phyloP scores from a whole-genome alignment of 2,797 vertebrate genomes.

The Thaleichthys pacificus region DNA sequence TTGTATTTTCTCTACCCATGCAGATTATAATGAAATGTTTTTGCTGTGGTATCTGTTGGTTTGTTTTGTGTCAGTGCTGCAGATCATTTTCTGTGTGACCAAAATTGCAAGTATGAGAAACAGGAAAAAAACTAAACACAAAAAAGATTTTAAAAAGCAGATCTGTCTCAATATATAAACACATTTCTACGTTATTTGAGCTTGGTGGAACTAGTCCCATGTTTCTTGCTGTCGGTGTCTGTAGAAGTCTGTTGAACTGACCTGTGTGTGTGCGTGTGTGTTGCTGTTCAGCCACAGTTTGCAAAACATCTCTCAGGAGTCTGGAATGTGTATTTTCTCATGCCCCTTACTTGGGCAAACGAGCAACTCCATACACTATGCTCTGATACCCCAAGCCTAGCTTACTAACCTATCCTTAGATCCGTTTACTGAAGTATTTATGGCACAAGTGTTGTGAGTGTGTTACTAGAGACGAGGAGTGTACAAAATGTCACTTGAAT shows the following conservation, averaged over 20 bases:
- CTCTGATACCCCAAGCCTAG: conserved; percentile 19
- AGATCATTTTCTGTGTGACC: conserved; percentile 46
- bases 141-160: conserved; percentile 24
- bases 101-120: conserved; percentile 42
- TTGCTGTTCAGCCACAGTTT: conserved; percentile 28
- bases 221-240: conserved; percentile 32
- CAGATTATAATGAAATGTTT: conserved; percentile 14
- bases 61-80: conserved; percentile 32
- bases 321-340: neutral
- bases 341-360: neutral
- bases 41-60: conserved; percentile 29
- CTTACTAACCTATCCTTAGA: conserved; percentile 10
- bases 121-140: conserved; percentile 21
- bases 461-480: neutral
- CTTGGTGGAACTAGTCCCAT: conserved; percentile 17
- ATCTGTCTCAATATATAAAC: conserved; percentile 31
- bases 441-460: conserved; percentile 12
- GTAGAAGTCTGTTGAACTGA: conserved; percentile 22
- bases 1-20: conserved; percentile 4
- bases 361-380: neutral
- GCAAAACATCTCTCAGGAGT: conserved; percentile 61
- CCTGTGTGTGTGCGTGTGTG: conserved; percentile 11
- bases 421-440: conserved; percentile 19
- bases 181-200: conserved; percentile 34
- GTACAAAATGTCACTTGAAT: neutral